Percentiles rank a stretch among this genome's conserved stretches.
These are phyloP conservation scores for Cosmopolites sordidus DNA, from an alignment of 2,888 invertebrate species.

Conservation along the genomic window DNA sequence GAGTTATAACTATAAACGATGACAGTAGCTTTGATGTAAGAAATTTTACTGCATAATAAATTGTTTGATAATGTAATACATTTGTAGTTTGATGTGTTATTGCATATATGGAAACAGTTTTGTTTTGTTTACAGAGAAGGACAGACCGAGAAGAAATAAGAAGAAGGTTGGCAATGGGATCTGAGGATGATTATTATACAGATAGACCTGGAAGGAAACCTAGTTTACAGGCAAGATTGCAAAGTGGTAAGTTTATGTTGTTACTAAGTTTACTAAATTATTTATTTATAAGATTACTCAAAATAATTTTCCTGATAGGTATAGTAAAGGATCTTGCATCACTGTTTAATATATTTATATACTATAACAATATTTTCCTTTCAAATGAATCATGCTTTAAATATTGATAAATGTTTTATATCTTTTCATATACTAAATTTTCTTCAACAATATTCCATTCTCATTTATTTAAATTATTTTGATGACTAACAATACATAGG, in stretches of 20 bases:
- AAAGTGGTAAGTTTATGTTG: slow-evolving; percentile 69
- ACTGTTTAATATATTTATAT: too few species aligned
- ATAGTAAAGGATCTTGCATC: too few species aligned
- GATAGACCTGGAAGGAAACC: slow-evolving; percentile 78
- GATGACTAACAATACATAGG: too few species aligned
- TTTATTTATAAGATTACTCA: too few species aligned
- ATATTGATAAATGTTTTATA: too few species aligned
- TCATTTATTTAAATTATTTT: too few species aligned
- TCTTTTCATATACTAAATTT: too few species aligned
- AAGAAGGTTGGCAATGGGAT: slow-evolving; percentile 79
- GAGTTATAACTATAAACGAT: slow-evolving; percentile 53
- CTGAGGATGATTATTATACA: slow-evolving; percentile 67
- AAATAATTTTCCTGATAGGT: too few species aligned
- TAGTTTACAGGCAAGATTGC: slow-evolving; percentile 80
- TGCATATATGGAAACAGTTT: background rate
- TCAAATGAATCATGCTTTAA: too few species aligned
- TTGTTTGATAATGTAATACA: slow-evolving; percentile 5
- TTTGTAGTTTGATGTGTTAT: slow-evolving; percentile 4
- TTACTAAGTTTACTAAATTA: too few species aligned
- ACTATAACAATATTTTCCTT: too few species aligned
- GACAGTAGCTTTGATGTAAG: slow-evolving; percentile 42
- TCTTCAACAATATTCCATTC: too few species aligned
- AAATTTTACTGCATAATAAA: slow-evolving; percentile 4
- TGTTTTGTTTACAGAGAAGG: slow-evolving; percentile 62
- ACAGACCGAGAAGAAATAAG: slow-evolving; percentile 92